Conservation (phyloP, 1,140 invertebrate genomes). For the Varroa destructor region DNA sequence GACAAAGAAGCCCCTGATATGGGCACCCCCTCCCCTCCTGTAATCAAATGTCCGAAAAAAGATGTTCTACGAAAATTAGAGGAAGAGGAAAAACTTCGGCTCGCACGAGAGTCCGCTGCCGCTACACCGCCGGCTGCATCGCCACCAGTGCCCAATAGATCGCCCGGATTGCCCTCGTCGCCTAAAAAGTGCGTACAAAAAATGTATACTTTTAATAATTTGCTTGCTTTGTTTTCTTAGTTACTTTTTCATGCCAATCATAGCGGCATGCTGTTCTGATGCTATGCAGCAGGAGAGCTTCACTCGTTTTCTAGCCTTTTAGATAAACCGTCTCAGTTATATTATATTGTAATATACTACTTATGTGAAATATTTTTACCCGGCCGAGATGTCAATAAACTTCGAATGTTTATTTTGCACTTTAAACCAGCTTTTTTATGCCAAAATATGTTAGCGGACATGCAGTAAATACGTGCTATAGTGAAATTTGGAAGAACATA, state of each 20-base stretch:
- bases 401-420: background rate
- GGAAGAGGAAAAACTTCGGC: constrained; percentile 4
- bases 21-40: background rate
- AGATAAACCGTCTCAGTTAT: background rate
- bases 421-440: background rate
- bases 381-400: background rate
- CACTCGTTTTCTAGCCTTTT: background rate
- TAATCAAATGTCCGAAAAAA: constrained; percentile 18
- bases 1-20: background rate
- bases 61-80: constrained; percentile 7
- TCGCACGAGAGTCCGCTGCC: background rate
- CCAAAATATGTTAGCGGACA: background rate
- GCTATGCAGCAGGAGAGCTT: too few species aligned
- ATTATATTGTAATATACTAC: background rate
- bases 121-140: background rate
- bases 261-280: too few species aligned
- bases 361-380: background rate
- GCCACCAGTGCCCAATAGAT: constrained; percentile 4
- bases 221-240: too few species aligned
- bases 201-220: too few species aligned
- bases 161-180: too few species aligned
- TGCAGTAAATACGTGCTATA: too few species aligned
- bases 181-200: too few species aligned
- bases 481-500: too few species aligned
- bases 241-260: too few species aligned